A percentile compares a stretch with the other conserved stretches of the same genome.
Conservation (phyloP, 2,113 vertebrate genomes). For the Macrotus californicus region DNA sequence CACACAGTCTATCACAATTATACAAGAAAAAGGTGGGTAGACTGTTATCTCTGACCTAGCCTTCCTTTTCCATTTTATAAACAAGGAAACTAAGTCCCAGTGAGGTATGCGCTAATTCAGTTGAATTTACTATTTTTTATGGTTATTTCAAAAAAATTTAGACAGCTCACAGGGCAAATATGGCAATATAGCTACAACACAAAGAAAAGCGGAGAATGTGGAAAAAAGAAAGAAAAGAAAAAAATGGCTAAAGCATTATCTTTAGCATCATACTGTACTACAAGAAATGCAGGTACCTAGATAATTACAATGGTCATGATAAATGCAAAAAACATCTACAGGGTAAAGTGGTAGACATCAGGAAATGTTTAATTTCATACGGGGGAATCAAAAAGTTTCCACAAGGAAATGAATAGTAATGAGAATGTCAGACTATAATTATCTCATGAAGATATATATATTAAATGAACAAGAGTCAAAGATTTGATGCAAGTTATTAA, state of each 20-base stretch:
- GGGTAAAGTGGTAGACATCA: background rate
- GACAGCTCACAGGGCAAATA: conserved; percentile 11
- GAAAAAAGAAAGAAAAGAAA: background rate
- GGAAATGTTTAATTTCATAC: background rate
- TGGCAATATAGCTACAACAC: background rate
- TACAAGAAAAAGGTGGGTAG: background rate
- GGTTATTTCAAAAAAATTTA: background rate
- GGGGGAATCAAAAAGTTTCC: background rate
- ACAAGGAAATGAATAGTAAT: background rate
- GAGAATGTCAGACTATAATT: background rate
- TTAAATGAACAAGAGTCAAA: background rate
- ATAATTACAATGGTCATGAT: background rate
- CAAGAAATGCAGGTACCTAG: background rate
- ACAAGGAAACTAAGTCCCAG: conserved; percentile 28
- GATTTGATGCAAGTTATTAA: background rate
- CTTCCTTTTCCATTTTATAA: background rate
- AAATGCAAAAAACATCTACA: background rate
- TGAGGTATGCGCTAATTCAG: background rate
- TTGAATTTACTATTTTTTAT: conserved; percentile 18
- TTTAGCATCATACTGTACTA: background rate
- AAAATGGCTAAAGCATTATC: background rate
- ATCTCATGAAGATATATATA: background rate
- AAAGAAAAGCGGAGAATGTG: background rate
- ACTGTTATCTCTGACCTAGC: background rate
- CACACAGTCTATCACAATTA: background rate